Evolutionary conservation across 2,888 invertebrate genomes (phyloP), one percentile per base, ranked within the genome.

Genomic region (Acleris laterana): DNA sequence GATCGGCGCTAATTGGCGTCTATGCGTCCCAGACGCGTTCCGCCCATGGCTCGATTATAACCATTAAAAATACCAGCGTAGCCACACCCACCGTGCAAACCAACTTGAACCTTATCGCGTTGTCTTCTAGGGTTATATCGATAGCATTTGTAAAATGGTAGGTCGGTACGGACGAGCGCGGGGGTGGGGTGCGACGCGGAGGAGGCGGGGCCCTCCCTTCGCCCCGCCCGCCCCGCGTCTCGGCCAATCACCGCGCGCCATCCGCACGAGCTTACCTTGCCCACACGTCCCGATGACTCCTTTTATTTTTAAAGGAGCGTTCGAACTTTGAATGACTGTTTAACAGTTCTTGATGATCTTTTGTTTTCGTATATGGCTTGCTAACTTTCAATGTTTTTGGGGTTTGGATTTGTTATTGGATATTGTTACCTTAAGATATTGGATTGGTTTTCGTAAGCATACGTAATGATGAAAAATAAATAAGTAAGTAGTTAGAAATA

Each of bases 31-130:
- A 85, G 81, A 75, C 82, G 80, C 84, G 90, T 84, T 90, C 90
- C 92, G 92, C 92, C 92, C 91, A 92, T 92, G 90, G 88, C 86
- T 81, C 84, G 85, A 88, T 89, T 88, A 88, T 82, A 82, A 85
- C 89, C 89, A 89, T 89, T 84, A 80, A 78, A 76, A 71, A 75
- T 75, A 73, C 89, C 83, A 89, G 75, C 70, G 74, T 78, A 74
- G 69, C 70, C 65, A 71, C 78, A 79, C 79, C 76, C 67, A 61
- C 72, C 65, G 58, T 50, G 42, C 74, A 74, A 61, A 60, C 68
- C n/a, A 89, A 80, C 76, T 62, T 74, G 60, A 70, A 85, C 88
- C 78, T 77, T 89, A 85, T 32, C 0, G 0, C 0, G 11, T 0
- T 53, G 0, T 13, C 0, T 0, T 69, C 80, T 87, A 79, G 79